Percentiles rank a stretch among this genome's conserved stretches.
These are phyloP conservation scores for Petaurus breviceps DNA, from an alignment of 2,113 vertebrate genomes.

Conservation along the genomic window DNA sequence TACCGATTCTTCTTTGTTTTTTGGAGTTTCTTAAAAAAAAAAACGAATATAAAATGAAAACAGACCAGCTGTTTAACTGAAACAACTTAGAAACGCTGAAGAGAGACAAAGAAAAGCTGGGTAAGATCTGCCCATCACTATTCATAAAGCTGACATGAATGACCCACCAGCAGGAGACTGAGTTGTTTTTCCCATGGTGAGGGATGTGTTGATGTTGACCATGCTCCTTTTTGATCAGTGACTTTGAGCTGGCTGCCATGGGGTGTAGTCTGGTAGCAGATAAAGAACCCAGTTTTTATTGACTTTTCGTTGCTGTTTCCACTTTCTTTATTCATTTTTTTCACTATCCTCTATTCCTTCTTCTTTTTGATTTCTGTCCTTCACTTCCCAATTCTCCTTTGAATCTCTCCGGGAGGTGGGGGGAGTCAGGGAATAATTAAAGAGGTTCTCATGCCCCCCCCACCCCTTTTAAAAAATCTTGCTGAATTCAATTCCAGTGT, in stretches of 20 bases:
- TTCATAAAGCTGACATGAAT: background rate
- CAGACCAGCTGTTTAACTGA: constrained; percentile 8
- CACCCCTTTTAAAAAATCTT: no score
- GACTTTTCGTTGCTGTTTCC: background rate
- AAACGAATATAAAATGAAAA: constrained; percentile 2
- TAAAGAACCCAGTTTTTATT: background rate
- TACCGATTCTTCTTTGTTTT: background rate
- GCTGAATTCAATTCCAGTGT: background rate
- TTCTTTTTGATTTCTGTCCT: constrained; percentile 7
- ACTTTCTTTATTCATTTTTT: background rate
- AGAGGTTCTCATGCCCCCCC: background rate
- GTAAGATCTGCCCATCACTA: background rate
- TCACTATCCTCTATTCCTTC: background rate
- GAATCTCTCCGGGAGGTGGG: background rate
- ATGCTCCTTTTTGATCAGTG: background rate
- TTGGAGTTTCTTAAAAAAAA: background rate
- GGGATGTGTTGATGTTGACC: background rate
- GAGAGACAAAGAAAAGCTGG: constrained; percentile 10
- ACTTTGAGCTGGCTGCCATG: constrained; percentile 19
- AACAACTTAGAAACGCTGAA: constrained; percentile 4
- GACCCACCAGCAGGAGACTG: background rate
- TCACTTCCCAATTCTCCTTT: constrained; percentile 6
- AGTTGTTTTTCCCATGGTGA: background rate
- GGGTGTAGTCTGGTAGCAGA: constrained; percentile 23
- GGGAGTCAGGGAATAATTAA: background rate